Base-by-base conservation (phyloP, 2,797 vertebrate genomes). In the Poeciliopsis gracilis region DNA sequence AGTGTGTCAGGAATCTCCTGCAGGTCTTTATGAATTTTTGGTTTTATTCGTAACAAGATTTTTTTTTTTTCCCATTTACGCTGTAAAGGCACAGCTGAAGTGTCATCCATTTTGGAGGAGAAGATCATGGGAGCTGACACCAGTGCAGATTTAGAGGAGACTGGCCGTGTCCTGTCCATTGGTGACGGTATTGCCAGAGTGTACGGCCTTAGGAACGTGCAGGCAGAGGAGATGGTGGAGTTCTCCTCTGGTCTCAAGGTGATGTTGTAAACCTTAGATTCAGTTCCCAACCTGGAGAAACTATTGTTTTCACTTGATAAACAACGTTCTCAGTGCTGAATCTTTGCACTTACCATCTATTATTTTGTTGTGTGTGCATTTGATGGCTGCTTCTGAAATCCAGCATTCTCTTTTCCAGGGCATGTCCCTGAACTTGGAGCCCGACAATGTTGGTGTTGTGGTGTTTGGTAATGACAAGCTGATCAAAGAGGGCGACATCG, bases 141-240 rank as follows among this genome's bases (percentile, higher is more conserved):
- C 33, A 89, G 96, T 45, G 97, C 97, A 67, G 97, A 98, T 77
- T 95, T 99, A 80, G 97, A 99, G 91, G 98, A 99, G 93, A 99
- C 98, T 0, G 98, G 98, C 1, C 97, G 97, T 0, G 98, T 99
- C 85, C 95, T 99, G 87, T 99, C 98, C 0, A 98, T 99, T 11
- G 98, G 98, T 78, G 98, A 99, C 0, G 98, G 98, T 90, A 99
- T 99, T 84, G 98, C 98, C 89, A 96, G 98, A 78, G 98, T 99
- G 3, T 99, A 99, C 0, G 98, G 98, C 0, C 93, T 99, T 28
- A 97, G 97, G 86, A 99, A 99, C 75, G 98, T 99, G 78, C 98
- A 99, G 91, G 98, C 98, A 15, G 98, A 99, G 84, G 98, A 99
- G 95, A 99, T 99, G 98, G 98, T 99, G 91, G 98, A 99, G 30